Conservation (phyloP, 2,797 vertebrate genomes). For the Lithobates pipiens region DNA sequence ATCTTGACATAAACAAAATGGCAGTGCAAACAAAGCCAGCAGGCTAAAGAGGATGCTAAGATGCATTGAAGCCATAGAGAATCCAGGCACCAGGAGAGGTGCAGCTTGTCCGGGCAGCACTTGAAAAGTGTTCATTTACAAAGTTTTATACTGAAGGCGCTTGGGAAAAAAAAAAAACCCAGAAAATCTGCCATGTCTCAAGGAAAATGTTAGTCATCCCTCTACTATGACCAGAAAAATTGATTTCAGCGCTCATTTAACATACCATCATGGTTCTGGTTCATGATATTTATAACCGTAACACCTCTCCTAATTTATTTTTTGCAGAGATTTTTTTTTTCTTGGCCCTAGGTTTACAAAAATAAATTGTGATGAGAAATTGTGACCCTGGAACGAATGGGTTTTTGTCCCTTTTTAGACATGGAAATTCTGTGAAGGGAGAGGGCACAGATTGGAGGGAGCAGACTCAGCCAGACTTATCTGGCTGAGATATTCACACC, state of each 20-base stretch:
- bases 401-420: conserved; percentile 73
- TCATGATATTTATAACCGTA: conserved; percentile 71
- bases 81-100: conserved; percentile 68
- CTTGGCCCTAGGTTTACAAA: background rate
- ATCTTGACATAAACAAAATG: conserved; percentile 82
- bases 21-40: conserved; percentile 78
- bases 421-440: conserved; percentile 71
- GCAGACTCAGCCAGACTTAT: conserved; percentile 41
- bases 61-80: conserved; percentile 72
- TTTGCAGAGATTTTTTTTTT: background rate
- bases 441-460: conserved; percentile 72
- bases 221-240: conserved; percentile 73
- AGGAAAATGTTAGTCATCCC: conserved; percentile 79
- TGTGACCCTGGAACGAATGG: conserved; percentile 74
- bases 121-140: conserved; percentile 37
- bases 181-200: conserved; percentile 74
- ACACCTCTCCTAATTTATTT: conserved; percentile 65
- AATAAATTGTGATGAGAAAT: conserved; percentile 71
- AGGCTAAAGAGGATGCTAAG: conserved; percentile 73
- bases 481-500: conserved; percentile 75
- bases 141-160: conserved; percentile 77
- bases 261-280: conserved; percentile 73
- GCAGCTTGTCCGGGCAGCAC: conserved; percentile 52
- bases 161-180: conserved; percentile 72
- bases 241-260: conserved; percentile 71